Conservation (phyloP, 1,140 invertebrate genomes). For the Spodoptera frugiperda region DNA sequence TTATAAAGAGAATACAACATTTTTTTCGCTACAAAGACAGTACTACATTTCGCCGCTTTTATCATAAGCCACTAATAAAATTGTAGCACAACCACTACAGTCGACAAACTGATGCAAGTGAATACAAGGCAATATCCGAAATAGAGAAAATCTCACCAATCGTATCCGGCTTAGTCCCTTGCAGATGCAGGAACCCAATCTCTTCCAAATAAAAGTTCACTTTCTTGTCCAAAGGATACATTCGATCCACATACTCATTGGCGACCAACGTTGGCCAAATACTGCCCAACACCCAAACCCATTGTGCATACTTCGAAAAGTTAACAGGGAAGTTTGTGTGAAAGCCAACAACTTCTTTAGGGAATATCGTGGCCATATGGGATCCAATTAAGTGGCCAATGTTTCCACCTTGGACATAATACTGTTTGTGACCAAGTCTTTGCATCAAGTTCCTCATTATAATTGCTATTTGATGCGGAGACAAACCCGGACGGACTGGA, state of each 20-base stretch:
- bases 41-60: too few species aligned
- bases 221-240: constrained; percentile 88
- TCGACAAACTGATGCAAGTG: background rate
- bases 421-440: constrained; percentile 91
- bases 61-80: too few species aligned
- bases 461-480: constrained; percentile 88
- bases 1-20: too few species aligned
- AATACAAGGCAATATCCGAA: background rate
- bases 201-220: constrained; percentile 88
- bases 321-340: constrained; percentile 73
- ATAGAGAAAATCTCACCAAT: constrained; percentile 87
- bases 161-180: constrained; percentile 96
- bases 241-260: constrained; percentile 84
- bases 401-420: constrained; percentile 95
- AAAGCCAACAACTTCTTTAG: constrained; percentile 88
- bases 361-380: constrained; percentile 89
- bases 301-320: constrained; percentile 58
- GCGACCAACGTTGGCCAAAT: constrained; percentile 73
- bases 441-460: constrained; percentile 95
- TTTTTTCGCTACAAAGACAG: too few species aligned
- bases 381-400: constrained; percentile 90
- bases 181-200: constrained; percentile 93
- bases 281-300: constrained; percentile 68
- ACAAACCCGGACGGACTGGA: constrained; percentile 88
- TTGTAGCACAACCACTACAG: background rate